phyloP scores from a whole-genome alignment of 2,113 vertebrate species.

The Hypocryptadius cinnamomeus region DNA sequence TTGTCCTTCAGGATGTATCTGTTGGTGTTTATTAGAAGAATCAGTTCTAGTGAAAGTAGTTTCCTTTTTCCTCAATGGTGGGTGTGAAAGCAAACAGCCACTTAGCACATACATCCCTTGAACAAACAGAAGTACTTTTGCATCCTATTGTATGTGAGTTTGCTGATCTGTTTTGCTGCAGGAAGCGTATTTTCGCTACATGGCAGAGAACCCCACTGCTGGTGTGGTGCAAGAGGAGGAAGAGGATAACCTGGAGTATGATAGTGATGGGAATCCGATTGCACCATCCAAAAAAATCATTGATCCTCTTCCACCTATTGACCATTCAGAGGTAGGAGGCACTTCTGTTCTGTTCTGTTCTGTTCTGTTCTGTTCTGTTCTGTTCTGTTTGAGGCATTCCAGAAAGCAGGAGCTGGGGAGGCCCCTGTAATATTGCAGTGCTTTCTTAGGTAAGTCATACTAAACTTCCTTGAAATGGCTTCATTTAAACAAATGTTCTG shows the following conservation, averaged over 20 bases:
- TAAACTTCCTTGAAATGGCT: neutral
- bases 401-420: neutral
- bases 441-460: neutral
- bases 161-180: constrained; percentile 80
- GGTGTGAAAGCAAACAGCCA: constrained; percentile 27
- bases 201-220: constrained; percentile 98
- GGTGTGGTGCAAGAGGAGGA: constrained; percentile 93
- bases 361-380: neutral
- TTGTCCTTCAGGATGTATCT: neutral
- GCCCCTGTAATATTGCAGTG: neutral
- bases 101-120: neutral
- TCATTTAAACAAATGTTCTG: neutral
- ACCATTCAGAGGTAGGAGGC: constrained; percentile 88
- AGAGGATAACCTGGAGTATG: constrained; percentile 94
- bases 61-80: neutral
- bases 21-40: constrained; percentile 16
- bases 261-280: constrained; percentile 98
- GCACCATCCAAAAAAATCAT: constrained; percentile 90
- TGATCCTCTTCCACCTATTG: constrained; percentile 91
- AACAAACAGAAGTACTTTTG: neutral
- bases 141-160: constrained; percentile 23
- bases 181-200: constrained; percentile 99
- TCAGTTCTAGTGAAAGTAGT: neutral
- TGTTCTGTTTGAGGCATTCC: neutral
- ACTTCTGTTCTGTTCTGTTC: neutral